Evolutionary conservation across 2,888 invertebrate genomes (phyloP), one percentile per base, ranked within the genome.

Genomic region (Meliscaeva auricollis): DNA sequence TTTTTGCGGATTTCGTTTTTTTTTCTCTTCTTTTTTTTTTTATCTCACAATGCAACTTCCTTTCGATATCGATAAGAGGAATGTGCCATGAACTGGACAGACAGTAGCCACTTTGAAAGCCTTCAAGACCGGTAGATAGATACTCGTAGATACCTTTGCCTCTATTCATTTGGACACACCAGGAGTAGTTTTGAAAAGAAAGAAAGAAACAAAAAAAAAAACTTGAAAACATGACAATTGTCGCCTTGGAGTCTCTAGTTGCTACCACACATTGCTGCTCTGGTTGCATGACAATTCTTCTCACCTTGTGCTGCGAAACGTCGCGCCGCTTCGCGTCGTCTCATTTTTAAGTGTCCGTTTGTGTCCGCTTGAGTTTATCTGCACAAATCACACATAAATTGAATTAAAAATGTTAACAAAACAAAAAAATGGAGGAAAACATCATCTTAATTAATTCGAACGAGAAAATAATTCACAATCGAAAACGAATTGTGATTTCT

Each of bases 401-500:
- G 26, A 60, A 64, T 46, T 64, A 30, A 64, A 41, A 32, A 17
- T n/a, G n/a, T n/a, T n/a, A 22, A 60, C 17, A 58, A 50, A 30
- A 52, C n/a, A 30, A 48, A 58, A 68, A 69, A 52, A 62, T 69
- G 54, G 64, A 68, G 15, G 32, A 15, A 35, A 66, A 79, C 58
- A 60, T 66, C 75, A 58, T 75, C 80, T 84, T 80, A 84, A 80
- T 84, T 84, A 84, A 84, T 84, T 84, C 79, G 46, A 80, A 70
- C 70, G 64, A 75, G 84, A 75, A 84, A 84, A 75, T 70, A 60
- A 80, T 70, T 74, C 50, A 41, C 73, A 69, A 83, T 83, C 74
- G 78, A 78, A 83, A 83, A 62, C 73, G 80, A 74, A 83, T 79
- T 83, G 78, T 64, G 62, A 69, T 69, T 74, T 83, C 56, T 83